A percentile compares a stretch with the other conserved stretches of the same genome.
Conservation (phyloP, 2,888 invertebrate genomes). For the Empis stercorea region DNA sequence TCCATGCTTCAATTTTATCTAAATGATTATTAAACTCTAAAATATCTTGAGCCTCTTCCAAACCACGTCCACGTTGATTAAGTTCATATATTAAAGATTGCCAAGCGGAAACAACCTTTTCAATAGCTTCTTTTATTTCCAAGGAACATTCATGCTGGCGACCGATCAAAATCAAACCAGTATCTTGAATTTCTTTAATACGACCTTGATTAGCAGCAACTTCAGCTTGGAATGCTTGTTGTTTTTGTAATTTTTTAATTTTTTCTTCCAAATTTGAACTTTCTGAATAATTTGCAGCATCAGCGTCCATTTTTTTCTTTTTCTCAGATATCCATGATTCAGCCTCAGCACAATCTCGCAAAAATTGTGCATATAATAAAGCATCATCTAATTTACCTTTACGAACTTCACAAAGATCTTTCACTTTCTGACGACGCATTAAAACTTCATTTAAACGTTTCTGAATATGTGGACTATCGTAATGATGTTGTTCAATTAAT, state of each 20-base stretch:
- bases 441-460: slow-evolving; percentile 62
- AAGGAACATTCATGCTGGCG: slow-evolving; percentile 59
- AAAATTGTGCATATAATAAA: slow-evolving; percentile 77
- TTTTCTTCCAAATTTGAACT: slow-evolving; percentile 84
- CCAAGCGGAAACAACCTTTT: slow-evolving; percentile 63
- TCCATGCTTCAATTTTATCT: slow-evolving; percentile 94
- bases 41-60: slow-evolving; percentile 96
- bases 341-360: slow-evolving; percentile 81
- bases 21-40: slow-evolving; percentile 93
- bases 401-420: slow-evolving; percentile 50
- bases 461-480: slow-evolving; percentile 70
- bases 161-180: slow-evolving; percentile 53
- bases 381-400: slow-evolving; percentile 61
- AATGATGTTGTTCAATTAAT: slow-evolving; percentile 79
- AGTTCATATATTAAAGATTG: slow-evolving; percentile 56
- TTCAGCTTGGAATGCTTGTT: slow-evolving; percentile 90
- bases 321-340: slow-evolving; percentile 87
- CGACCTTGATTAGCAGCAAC: slow-evolving; percentile 75
- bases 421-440: slow-evolving; percentile 51
- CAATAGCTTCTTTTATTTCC: slow-evolving; percentile 56
- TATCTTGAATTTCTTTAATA: slow-evolving; percentile 66
- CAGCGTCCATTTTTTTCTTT: slow-evolving; percentile 71
- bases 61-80: slow-evolving; percentile 54
- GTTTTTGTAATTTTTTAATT: slow-evolving; percentile 86
- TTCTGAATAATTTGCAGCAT: slow-evolving; percentile 49